Evolutionary conservation across 2,113 vertebrate genomes (phyloP).

Genomic region (Oreocharis arfaki): DNA sequence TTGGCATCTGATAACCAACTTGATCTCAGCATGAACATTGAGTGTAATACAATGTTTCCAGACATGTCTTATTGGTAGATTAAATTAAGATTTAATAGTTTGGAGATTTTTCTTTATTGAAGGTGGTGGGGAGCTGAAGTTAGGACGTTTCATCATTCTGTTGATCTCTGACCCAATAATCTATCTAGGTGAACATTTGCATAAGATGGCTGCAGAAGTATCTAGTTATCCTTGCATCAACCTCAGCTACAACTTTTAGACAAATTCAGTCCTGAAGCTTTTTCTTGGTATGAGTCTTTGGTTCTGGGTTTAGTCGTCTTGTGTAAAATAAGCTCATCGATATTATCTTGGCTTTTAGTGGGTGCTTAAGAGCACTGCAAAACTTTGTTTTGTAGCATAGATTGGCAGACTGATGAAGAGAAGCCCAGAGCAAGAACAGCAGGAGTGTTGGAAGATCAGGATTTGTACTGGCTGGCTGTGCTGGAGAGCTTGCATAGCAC

Average conservation of each 20-base stretch:
- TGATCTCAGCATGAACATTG: not conserved
- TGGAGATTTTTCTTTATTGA: not conserved
- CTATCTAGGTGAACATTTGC: not conserved
- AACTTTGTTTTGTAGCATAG: not conserved
- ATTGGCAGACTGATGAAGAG: conserved; percentile 49
- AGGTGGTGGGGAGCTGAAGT: not conserved
- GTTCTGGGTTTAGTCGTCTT: not conserved
- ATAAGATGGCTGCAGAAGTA: not conserved
- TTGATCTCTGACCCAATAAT: not conserved
- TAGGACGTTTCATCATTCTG: not conserved
- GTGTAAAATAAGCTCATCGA: not conserved
- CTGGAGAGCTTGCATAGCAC: conserved; percentile 35
- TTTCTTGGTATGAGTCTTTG: not conserved
- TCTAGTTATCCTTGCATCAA: not conserved
- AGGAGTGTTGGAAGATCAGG: conserved; percentile 31
- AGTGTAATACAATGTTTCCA: not conserved
- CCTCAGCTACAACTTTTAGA: not conserved
- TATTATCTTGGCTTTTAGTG: conserved; percentile 32
- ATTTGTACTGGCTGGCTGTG: conserved; percentile 11
- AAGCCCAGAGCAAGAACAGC: conserved; percentile 18
- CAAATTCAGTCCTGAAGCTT: not conserved
- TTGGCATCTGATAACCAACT: not conserved
- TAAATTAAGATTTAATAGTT: conserved; percentile 3
- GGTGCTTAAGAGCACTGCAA: conserved; percentile 5
- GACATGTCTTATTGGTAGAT: not conserved